Percentiles rank a stretch among this genome's conserved stretches.
phyloP scores from a whole-genome alignment of 2,888 invertebrate species.

The Amiota mariae region DNA sequence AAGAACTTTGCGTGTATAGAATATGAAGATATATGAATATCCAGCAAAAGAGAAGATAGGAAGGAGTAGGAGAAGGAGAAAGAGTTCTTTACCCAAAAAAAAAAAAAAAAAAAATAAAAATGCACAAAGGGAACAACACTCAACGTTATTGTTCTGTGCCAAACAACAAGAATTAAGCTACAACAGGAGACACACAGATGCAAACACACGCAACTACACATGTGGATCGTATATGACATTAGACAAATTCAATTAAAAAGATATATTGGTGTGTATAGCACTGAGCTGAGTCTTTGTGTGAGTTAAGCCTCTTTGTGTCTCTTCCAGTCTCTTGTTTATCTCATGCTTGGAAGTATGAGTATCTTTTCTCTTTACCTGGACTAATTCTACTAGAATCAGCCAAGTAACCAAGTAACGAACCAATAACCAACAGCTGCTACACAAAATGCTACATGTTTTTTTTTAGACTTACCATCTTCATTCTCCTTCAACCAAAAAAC shows the following conservation, averaged over 20 bases:
- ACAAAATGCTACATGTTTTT: not conserved
- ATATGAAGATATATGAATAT: too few species aligned
- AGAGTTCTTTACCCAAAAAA: not conserved
- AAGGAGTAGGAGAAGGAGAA: too few species aligned
- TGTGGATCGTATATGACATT: slow-evolving; percentile 2
- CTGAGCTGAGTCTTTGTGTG: not conserved
- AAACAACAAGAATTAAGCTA: not conserved
- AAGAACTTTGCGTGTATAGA: too few species aligned
- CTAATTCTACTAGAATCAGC: too few species aligned
- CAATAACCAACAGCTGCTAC: slow-evolving; percentile 35
- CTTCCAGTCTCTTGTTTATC: too few species aligned
- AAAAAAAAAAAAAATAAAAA: not conserved
- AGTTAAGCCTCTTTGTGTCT: not conserved
- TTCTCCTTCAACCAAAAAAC: not conserved
- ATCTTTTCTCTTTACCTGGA: not conserved
- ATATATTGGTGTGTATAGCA: slow-evolving; percentile 26
- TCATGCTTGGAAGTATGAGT: not conserved
- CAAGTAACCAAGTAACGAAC: too few species aligned
- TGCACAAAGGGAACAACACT: too few species aligned
- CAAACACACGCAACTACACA: not conserved
- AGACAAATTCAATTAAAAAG: slow-evolving; percentile 37
- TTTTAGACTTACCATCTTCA: not conserved
- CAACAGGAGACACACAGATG: not conserved
- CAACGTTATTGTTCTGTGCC: not conserved
- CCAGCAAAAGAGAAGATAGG: too few species aligned